Percentiles rank a stretch among this genome's conserved stretches.
Conservation (phyloP, 2,888 invertebrate genomes). For the Cataglyphis altisquamis region DNA sequence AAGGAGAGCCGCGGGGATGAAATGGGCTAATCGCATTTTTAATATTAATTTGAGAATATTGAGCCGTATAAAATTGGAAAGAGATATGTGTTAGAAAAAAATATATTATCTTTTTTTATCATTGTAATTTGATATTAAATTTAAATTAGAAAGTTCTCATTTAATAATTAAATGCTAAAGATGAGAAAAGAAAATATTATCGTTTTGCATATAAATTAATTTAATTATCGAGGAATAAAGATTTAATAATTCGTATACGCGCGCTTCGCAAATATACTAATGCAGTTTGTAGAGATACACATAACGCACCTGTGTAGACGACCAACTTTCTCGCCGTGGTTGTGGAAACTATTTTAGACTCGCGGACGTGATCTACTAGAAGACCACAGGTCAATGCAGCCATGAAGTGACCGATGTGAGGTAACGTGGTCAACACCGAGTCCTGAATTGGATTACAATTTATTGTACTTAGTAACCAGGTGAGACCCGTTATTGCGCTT, state of each 20-base stretch:
- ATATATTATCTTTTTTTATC: background rate
- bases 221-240: background rate
- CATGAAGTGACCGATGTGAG: conserved; percentile 88
- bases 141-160: background rate
- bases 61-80: background rate
- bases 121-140: background rate
- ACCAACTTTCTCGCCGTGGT: conserved; percentile 88
- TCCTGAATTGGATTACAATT: conserved; percentile 83
- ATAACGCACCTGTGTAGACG: conserved; percentile 87
- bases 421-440: conserved; percentile 87
- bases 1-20: conserved; percentile 88
- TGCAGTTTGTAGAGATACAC: background rate
- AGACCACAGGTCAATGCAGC: conserved; percentile 88
- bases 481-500: background rate
- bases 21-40: conserved; percentile 86
- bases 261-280: background rate
- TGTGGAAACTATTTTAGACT: conserved; percentile 87
- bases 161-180: background rate
- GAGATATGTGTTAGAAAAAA: too few relatives aligned
- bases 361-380: conserved; percentile 88
- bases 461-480: conserved; percentile 14
- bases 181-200: background rate
- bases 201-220: background rate
- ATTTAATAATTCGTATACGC: conserved; percentile 8
- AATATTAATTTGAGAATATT: background rate